Base-by-base conservation (phyloP, 2,797 vertebrate genomes). In the Oceanodroma leucorhoa region DNA sequence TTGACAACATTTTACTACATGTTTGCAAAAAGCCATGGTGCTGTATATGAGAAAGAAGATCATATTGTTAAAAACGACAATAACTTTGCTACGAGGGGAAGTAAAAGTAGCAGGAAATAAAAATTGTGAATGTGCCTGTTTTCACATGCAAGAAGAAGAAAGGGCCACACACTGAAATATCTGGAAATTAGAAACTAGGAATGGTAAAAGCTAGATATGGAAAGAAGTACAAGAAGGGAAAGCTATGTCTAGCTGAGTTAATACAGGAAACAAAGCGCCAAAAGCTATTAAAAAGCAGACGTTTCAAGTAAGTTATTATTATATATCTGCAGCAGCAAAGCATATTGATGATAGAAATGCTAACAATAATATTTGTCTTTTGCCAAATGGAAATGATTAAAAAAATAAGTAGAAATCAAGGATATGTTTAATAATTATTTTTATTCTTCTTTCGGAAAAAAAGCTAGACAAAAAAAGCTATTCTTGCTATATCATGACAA, bases 301-400 rank as follows among this genome's bases (percentile, higher is more conserved):
- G 55, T 23, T 84, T 58, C 30, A 70, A 90, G n/a, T 85, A 91
- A 92, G 60, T 95, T 51, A 55, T 84, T 77, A n/a, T 82, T 87
- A 45, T 55, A 73, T 53, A 41, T 62, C 58, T 73, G 41, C 48
- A 83, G 73, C 30, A 87, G 19, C 48, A 89, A 83, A 79, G 58
- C 26, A 60, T 87, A 70, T 81, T 90, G 79, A 61, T 65, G 80
- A 29, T 34, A 64, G 73, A 89, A 96, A 60, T 41, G 24, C 40
- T 82, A 89, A 87, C 55, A 88, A 77, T 41, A 72, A 24, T 81
- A 50, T 93, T 84, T 91, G 58, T 60, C 58, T 69, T 93, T 83
- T 93, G 45, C 80, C 46, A 79, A 93, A 90, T 53, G 62, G 62
- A 93, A 90, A 84, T 73, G 5, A 79, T 92, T 87, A 41, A 45